phyloP scores from a whole-genome alignment of 1,140 invertebrate species.

The Sycophaga agraensis region DNA sequence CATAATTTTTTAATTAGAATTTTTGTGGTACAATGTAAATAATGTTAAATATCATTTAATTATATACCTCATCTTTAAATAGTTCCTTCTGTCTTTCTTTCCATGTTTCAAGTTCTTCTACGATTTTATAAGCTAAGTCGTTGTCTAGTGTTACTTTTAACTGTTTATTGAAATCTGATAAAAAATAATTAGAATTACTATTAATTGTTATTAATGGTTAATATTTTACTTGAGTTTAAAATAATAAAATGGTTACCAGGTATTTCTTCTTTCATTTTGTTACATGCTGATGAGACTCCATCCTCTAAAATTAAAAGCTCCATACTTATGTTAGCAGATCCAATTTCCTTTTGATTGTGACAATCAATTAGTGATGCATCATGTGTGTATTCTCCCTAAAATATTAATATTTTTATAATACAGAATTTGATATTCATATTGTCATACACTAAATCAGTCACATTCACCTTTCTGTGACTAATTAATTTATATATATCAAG shows the following conservation, averaged over 20 bases:
- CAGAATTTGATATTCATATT: background rate
- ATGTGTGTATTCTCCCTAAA: too few relatives aligned
- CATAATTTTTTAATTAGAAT: background rate
- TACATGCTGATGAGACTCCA: conserved; percentile 35
- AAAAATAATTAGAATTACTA: background rate
- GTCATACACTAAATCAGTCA: too few relatives aligned
- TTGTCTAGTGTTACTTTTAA: conserved; percentile 50
- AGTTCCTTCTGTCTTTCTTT: conserved; percentile 57
- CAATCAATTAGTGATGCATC: conserved; percentile 39
- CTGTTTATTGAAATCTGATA: background rate
- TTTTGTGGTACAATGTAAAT: background rate
- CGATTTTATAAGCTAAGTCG: conserved; percentile 56
- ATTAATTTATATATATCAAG: conserved; percentile 45
- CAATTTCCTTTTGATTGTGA: conserved; percentile 38
- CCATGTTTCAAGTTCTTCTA: conserved; percentile 60
- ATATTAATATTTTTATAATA: conserved; percentile 15
- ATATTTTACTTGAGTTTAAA: background rate
- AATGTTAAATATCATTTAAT: conserved; percentile 1
- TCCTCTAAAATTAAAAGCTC: conserved; percentile 49
- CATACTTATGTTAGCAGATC: conserved; percentile 39
- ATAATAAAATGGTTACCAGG: conserved; percentile 34
- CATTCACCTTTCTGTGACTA: conserved; percentile 39
- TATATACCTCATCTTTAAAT: conserved; percentile 51
- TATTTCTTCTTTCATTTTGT: conserved; percentile 38
- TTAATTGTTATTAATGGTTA: too few relatives aligned